Base-by-base conservation (phyloP, 2,113 vertebrate species). In the Oryzias melastigma region DNA sequence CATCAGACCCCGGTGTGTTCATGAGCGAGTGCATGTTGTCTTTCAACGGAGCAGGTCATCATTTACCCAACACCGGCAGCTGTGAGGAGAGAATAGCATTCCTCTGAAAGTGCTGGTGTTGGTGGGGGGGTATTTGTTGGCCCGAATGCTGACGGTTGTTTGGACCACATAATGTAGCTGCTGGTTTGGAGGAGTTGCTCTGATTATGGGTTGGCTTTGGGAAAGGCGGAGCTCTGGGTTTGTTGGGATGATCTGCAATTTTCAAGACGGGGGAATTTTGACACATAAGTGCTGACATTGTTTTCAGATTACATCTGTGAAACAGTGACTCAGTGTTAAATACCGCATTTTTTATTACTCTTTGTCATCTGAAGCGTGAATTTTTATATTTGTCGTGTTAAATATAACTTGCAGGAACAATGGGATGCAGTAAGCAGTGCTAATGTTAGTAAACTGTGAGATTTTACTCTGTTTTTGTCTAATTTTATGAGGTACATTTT, bases 81-180 rank as follows among this genome's bases (percentile, higher is more conserved):
- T 76, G 80, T 53, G 58, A 47, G 60, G 52, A 70, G 43, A 62
- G 59, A 65, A 59, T 35, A n/a, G 35, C 62, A 62, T 74, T 68
- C 68, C 56, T 55, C 60, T 70, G 59, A 40, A 47, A 63, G 12
- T 64, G 59, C 45, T 53, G 65, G 46, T 56, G 69, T 71, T 76
- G 65, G 68, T 62, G 57, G 48, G 60, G 71, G 60, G 6, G 5
- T 12, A 3, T 62, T 67, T 49, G 41, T 52, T 2, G 7, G 64
- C 52, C 52, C 62, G 82, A 78, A 52, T 17, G 68, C 47, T 76
- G 78, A 80, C 71, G 77, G 84, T 74, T 69, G 77, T 70, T 55
- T 20, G 49, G 42, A 70, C 71, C 65, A 22, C 59, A 72, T 61
- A 50, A 43, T 70, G 70, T 71, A 74, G 68, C 76, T 78, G 58